Base-by-base conservation (phyloP, 2,888 invertebrate genomes). In the Xanthia icteritia region DNA sequence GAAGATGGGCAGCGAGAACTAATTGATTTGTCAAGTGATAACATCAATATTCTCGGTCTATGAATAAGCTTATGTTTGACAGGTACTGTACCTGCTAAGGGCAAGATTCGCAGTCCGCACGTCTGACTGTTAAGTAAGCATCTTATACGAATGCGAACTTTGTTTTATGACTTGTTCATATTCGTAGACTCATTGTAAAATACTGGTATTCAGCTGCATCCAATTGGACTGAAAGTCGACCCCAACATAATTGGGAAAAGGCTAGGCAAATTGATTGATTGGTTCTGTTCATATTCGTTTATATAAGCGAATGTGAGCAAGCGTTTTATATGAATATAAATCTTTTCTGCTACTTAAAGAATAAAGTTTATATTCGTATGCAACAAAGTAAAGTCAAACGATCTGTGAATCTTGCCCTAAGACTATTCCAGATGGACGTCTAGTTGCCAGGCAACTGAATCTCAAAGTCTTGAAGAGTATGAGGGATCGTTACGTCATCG, bases 391-490 rank as follows among this genome's bases (percentile, higher is more conserved):
- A 20, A 27, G 27, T 6, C 65, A 45, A 42, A 65, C 31, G 27
- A 31, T 13, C 20, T 31, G 13, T 31, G 65, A 11, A 45, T 66
- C 20, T 20, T 65, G 45, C 6, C 27, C 8, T 15, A 23, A 42
- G 27, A 71, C 51, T n/a, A 45, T n/a, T 17, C 11, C 20, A n/a
- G 17, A 42, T 56, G n/a, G 27, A 20, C 27, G 27, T n/a, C 31
- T 27, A 2, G 66, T 67, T 56, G 48, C 45, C 27, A 63, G 31
- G 73, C 73, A 36, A 65, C 72, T 15, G 31, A 51, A 63, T 56
- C 45, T 73, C 48, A 13, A 79, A 79, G 4, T 3, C 66, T 69
- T 69, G n/a, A n/a, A 36, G 20, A 56, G 20, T 56, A 48, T 31
- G 15, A 54, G 39, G 13, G 20, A 20, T 39, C 63, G 39, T 56